Conservation (phyloP, 2,113 vertebrate species). For the Butastur rufipennis region DNA sequence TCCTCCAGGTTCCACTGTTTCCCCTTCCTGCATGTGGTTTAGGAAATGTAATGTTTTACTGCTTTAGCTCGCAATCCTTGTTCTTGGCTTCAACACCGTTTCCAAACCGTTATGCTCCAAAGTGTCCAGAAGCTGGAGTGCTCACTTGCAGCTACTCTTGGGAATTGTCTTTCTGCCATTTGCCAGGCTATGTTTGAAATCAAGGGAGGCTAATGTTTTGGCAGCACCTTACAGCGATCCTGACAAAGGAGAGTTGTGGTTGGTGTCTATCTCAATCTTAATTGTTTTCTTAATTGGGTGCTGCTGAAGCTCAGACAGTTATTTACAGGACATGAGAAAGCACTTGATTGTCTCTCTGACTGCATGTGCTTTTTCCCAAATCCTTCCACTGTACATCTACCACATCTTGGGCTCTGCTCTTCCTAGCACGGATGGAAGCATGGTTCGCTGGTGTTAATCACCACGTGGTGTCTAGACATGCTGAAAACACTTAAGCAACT, state of each 20-base stretch:
- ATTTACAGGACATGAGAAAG: not conserved
- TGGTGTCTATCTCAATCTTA: not conserved
- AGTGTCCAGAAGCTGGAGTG: not conserved
- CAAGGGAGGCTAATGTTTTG: not conserved
- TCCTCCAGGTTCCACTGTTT: not conserved
- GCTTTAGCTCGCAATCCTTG: not conserved
- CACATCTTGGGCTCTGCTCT: not conserved
- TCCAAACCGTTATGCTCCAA: not conserved
- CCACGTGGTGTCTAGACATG: conserved; percentile 50
- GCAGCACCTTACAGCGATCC: not conserved
- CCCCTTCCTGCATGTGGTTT: not conserved
- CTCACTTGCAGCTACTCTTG: not conserved
- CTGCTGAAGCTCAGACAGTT: not conserved
- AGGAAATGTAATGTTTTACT: not conserved
- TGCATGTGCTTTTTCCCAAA: not conserved
- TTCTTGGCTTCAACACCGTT: not conserved
- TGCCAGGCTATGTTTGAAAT: not conserved
- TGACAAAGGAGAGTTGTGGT: not conserved
- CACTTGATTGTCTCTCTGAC: not conserved
- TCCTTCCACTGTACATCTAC: not conserved
- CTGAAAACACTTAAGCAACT: conserved; percentile 39
- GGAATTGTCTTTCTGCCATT: not conserved
- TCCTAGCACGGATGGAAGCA: not conserved
- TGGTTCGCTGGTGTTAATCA: not conserved
- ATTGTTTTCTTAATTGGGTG: conserved; percentile 1